A percentile compares a stretch with the other conserved stretches of the same genome.
Evolutionary conservation across 2,113 vertebrate species (phyloP).

Genomic region (Mirounga angustirostris): DNA sequence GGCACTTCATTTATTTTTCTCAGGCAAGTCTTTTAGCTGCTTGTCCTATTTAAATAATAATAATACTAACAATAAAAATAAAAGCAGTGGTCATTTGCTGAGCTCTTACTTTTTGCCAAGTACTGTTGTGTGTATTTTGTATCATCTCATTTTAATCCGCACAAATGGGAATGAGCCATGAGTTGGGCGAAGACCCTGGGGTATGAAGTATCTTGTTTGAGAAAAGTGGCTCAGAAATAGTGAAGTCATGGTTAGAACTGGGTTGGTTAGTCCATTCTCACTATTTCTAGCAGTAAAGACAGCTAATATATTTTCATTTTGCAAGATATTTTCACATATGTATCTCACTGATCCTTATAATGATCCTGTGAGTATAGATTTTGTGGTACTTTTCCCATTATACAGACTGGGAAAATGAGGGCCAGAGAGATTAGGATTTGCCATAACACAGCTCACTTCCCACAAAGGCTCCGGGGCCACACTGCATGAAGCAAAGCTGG

Average conservation of each 20-base stretch:
- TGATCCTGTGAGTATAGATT: neutral
- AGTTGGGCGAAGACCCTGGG: neutral
- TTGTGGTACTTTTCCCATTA: neutral
- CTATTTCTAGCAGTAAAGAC: neutral
- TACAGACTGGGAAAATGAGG: neutral
- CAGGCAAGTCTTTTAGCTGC: neutral
- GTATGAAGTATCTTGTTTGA: neutral
- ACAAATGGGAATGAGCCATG: neutral
- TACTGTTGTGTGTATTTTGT: neutral
- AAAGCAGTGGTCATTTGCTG: neutral
- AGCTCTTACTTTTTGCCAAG: neutral
- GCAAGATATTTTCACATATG: neutral
- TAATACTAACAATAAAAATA: neutral
- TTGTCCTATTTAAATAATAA: neutral
- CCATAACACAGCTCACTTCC: neutral
- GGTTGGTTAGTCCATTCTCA: neutral
- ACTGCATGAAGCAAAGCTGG: neutral
- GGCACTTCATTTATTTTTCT: neutral
- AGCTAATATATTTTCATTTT: neutral
- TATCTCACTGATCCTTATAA: neutral
- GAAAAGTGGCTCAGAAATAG: fast-evolving
- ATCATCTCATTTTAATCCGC: neutral
- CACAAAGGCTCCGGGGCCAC: neutral
- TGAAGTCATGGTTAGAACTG: neutral
- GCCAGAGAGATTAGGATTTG: neutral